Evolutionary conservation across 2,888 invertebrate genomes (phyloP).

Genomic region (Thecophora atra): DNA sequence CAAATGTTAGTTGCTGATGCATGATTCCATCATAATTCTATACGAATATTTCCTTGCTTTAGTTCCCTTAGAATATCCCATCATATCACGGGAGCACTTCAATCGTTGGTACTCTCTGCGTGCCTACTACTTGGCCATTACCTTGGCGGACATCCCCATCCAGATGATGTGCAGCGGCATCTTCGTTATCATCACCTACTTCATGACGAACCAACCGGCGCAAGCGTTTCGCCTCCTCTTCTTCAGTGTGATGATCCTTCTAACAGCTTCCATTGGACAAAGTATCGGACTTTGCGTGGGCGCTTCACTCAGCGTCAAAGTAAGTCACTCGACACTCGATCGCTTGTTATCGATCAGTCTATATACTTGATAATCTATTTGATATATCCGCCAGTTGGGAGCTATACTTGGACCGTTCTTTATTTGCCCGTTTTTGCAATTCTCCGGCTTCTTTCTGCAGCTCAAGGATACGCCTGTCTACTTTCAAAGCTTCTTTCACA

Average conservation of each 20-base stretch:
- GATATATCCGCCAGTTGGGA: constrained; percentile 87
- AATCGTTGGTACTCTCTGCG: constrained; percentile 90
- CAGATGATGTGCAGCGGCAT: constrained; percentile 79
- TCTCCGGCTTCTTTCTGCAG: constrained; percentile 93
- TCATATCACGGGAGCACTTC: constrained; percentile 83
- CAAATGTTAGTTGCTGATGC: constrained; percentile 77
- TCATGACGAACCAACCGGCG: constrained; percentile 86
- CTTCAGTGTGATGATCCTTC: constrained; percentile 77
- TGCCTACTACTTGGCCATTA: constrained; percentile 82
- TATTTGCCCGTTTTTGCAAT: constrained; percentile 86
- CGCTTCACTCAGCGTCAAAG: constrained; percentile 81
- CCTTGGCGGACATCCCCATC: constrained; percentile 82
- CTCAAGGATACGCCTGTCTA: constrained; percentile 81
- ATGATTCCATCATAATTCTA: background rate
- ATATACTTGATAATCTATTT: background rate
- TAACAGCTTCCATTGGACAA: constrained; percentile 86
- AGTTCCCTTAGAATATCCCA: constrained; percentile 87
- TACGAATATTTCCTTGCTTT: constrained; percentile 39
- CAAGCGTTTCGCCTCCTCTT: constrained; percentile 77
- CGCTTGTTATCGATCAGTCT: background rate
- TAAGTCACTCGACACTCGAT: too few species aligned
- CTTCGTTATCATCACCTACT: constrained; percentile 83
- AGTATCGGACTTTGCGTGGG: constrained; percentile 87
- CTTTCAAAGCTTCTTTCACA: constrained; percentile 86
- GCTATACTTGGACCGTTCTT: constrained; percentile 89